Evolutionary conservation across 2,888 invertebrate species (phyloP).

Genomic region (Philereme vetulata): DNA sequence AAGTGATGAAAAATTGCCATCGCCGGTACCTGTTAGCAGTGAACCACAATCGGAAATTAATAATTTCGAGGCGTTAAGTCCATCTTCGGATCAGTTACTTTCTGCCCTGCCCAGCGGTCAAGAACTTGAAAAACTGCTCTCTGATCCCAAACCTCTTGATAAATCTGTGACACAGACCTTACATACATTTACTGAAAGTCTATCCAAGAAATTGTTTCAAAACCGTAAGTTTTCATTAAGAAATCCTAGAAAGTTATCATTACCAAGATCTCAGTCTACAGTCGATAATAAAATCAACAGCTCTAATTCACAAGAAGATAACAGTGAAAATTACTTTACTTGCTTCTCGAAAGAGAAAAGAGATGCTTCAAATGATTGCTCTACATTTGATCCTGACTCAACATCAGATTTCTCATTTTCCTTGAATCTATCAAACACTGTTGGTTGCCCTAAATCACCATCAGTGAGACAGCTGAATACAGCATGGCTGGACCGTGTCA

Average conservation of each 20-base stretch:
- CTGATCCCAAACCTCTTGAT: constrained; percentile 55
- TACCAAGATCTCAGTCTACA: constrained; percentile 48
- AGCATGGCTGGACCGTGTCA: constrained; percentile 75
- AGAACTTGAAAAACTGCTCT: constrained; percentile 78
- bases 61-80: constrained; percentile 43
- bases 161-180: constrained; percentile 33
- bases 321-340: constrained; percentile 26
- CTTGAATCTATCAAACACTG: constrained; percentile 19
- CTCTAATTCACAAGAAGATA: constrained; percentile 32
- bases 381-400: constrained; percentile 23
- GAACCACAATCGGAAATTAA: constrained; percentile 45
- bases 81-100: constrained; percentile 48
- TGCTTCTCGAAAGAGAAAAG: constrained; percentile 27
- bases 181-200: constrained; percentile 75
- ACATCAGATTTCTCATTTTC: constrained; percentile 23
- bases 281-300: constrained; percentile 39
- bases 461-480: constrained; percentile 64
- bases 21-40: constrained; percentile 48
- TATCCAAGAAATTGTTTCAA: constrained; percentile 88
- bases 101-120: constrained; percentile 63
- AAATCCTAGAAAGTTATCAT: constrained; percentile 88
- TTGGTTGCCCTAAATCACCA: constrained; percentile 32
- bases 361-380: constrained; percentile 16
- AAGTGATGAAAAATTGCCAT: constrained; percentile 31
- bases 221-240: constrained; percentile 87